Evolutionary conservation across 2,797 vertebrate species (phyloP).

Genomic region (Xyrichtys novacula): DNA sequence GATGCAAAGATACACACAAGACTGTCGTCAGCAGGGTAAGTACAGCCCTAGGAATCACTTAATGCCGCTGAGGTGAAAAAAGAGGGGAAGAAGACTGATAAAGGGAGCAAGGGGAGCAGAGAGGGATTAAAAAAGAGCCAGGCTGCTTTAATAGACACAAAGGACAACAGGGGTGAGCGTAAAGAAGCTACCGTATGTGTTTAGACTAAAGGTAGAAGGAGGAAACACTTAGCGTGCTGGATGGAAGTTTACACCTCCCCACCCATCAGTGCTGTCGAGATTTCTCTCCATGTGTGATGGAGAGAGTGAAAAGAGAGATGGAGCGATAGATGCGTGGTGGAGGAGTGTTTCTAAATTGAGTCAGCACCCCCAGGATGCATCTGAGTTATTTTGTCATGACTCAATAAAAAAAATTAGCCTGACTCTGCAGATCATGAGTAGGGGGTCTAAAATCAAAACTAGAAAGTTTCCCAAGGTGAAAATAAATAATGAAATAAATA

Average conservation of each 20-base stretch:
- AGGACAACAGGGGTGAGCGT: slow-evolving; percentile 26
- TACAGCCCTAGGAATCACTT: slow-evolving; percentile 33
- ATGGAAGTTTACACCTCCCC: slow-evolving; percentile 52
- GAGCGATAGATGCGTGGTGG: slow-evolving; percentile 33
- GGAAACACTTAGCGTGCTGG: slow-evolving; percentile 43
- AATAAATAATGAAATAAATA: slow-evolving; percentile 46
- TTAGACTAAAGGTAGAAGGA: slow-evolving; percentile 39
- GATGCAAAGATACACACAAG: slow-evolving; percentile 18
- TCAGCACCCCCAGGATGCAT: slow-evolving; percentile 51
- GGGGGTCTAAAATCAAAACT: slow-evolving; percentile 19
- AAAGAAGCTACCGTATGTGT: slow-evolving; percentile 39
- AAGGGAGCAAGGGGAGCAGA: slow-evolving; percentile 8
- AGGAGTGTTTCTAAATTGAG: slow-evolving; percentile 63
- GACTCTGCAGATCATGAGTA: slow-evolving; percentile 32
- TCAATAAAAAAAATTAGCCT: slow-evolving; percentile 37
- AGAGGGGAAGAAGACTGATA: slow-evolving; percentile 33
- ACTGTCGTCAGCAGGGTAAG: slow-evolving; percentile 27
- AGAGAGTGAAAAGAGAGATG: slow-evolving; percentile 12
- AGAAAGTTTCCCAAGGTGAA: slow-evolving; percentile 23
- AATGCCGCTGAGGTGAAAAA: slow-evolving; percentile 30
- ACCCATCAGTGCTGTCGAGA: slow-evolving; percentile 41
- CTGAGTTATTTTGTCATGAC: slow-evolving; percentile 57
- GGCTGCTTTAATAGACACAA: slow-evolving; percentile 54
- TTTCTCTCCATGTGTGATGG: slow-evolving; percentile 34
- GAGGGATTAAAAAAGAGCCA: slow-evolving; percentile 19